Evolutionary conservation across 2,113 vertebrate genomes (phyloP), one percentile per base, ranked within the genome.

Genomic region (Noctilio leporinus): DNA sequence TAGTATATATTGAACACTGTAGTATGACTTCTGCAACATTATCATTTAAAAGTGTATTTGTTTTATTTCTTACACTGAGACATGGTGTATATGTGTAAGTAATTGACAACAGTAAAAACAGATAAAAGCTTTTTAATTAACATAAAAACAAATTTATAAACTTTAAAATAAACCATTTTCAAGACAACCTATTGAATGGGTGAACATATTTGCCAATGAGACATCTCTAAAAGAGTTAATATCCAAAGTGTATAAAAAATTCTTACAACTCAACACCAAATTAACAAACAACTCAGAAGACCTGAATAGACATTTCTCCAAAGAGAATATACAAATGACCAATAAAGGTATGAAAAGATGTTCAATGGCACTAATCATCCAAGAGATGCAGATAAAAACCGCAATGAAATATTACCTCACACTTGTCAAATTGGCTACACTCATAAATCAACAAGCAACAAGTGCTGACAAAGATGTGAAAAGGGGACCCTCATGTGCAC

Each of bases 51-150:
- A 45, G 2, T 16, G 1, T 55, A 65, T 92, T 97, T 96, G 57
- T 35, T 12, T 35, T 53, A 91, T 85, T 78, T 83, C 62, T 65
- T 43, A 73, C 45, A 78, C 2, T 55, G n/a, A 51, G 7, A 70
- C 53, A 83, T 38, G 64, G 8, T 45, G 2, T 30, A 64, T 83
- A 55, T 49, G n/a, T 12, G 9, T 30, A 53, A 73, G 35, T 7
- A 97, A 6, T 0, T 72, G 38, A 43, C 2, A 8, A 0, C 1
- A 0, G 26, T 4, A 91, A 62, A 35, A 55, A 95, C 4, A 19
- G 2, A 51, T 10, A 93, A 96, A 97, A 91, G 11, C 20, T 78
- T 19, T 62, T 93, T 20, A 93, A 91, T 53, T 77, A 83, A 83
- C 53, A 80, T 49, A 62, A 33, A 59, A 11, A 28, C 30, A 59